These are phyloP conservation scores for Catharus ustulatus DNA, from an alignment of 2,797 vertebrate species.

Conservation along the genomic window DNA sequence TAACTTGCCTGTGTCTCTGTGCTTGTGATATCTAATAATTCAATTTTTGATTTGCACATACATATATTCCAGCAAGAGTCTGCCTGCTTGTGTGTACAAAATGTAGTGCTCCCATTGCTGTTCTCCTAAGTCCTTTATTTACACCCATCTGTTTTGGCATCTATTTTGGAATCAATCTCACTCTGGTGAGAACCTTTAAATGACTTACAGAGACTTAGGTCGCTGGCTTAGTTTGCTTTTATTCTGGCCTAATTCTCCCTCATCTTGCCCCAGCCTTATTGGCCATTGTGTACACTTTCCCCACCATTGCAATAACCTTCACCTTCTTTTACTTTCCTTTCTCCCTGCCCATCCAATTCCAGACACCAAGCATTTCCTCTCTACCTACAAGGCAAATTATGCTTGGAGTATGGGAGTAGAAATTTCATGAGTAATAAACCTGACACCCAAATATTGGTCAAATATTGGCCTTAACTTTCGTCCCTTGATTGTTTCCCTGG, in stretches of 20 bases:
- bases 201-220: background rate
- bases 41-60: background rate
- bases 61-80: background rate
- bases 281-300: background rate
- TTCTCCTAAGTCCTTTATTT: background rate
- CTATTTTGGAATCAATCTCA: background rate
- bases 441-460: background rate
- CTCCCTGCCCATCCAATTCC: background rate
- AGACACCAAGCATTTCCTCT: background rate
- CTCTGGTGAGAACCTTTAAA: background rate
- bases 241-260: background rate
- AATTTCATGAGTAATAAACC: background rate
- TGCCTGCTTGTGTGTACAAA: background rate
- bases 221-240: background rate
- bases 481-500: background rate
- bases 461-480: background rate
- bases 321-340: background rate
- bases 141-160: background rate
- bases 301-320: background rate
- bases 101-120: background rate
- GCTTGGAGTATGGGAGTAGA: background rate
- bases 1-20: background rate
- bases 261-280: background rate
- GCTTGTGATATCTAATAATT: background rate
- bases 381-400: background rate